Base-by-base conservation (phyloP, 1,140 invertebrate species). In the Diachasma alloeum region DNA sequence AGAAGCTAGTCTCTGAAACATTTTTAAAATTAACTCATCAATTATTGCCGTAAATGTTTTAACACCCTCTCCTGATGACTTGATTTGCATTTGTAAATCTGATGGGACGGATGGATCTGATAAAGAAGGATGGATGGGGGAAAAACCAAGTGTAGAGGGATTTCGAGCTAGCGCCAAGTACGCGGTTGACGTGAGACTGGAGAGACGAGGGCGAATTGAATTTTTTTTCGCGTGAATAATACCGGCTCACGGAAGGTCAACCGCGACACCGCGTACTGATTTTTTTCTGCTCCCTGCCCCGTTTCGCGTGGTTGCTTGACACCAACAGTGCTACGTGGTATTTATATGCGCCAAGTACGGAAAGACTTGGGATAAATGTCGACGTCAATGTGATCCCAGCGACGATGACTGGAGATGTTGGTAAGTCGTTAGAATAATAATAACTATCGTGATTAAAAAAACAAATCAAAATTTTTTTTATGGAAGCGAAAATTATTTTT, bases 401-500 rank as follows among this genome's bases (percentile, higher is more conserved):
- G 72, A 75, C n/a, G 39, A 3, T 53, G 74, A 56, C 66, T 68
- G 56, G 59, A 56, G 56, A 73, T 76, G 78, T 76, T 81, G 79
- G 78, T 77, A 75, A 79, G 75, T 77, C 74, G 77, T 81, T 76
- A 81, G 36, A 36, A 75, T 75, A 77, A 11, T 31, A 31, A 31
- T 31, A 31, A 31, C 31, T 6, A 31, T 31, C 2, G 6, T 31
- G 31, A 31, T 31, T 31, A 31, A n/a, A n/a, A n/a, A n/a, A n/a
- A n/a, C n/a, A n/a, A n/a, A n/a, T n/a, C n/a, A n/a, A n/a, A n/a
- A n/a, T n/a, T n/a, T n/a, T n/a, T n/a, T n/a, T n/a, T n/a, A n/a
- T n/a, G n/a, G n/a, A n/a, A n/a, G n/a, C n/a, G n/a, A n/a, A n/a
- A n/a, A n/a, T n/a, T n/a, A n/a, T 31, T 31, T 31, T 31, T 31